Percentiles rank a stretch among this genome's conserved stretches.
phyloP scores from a whole-genome alignment of 64 coral and sea anemone genomes.

The Montipora capricornis region DNA sequence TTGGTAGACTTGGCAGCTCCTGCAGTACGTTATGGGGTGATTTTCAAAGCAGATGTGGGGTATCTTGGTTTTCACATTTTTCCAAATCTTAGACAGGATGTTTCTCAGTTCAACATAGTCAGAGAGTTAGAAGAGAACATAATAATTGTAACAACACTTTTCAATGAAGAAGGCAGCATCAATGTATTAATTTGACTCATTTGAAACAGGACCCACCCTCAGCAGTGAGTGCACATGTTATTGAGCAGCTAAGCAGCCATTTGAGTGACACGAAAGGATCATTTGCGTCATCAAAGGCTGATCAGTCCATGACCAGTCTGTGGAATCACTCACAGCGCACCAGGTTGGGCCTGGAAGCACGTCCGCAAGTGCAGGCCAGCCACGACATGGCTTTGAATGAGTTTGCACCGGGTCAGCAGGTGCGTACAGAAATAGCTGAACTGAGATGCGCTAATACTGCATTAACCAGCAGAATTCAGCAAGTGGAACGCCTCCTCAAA shows the following conservation, averaged over 20 bases:
- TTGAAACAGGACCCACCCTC: background rate
- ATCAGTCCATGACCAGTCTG: background rate
- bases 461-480: background rate
- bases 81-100: too few relatives aligned
- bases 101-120: too few relatives aligned
- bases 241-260: background rate
- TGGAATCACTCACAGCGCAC: background rate
- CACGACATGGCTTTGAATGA: background rate
- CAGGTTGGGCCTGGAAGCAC: background rate
- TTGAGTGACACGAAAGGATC: background rate
- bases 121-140: too few relatives aligned
- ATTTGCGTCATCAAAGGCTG: background rate
- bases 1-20: too few relatives aligned
- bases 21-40: too few relatives aligned
- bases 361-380: conserved; percentile 5
- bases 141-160: too few relatives aligned
- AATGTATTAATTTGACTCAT: background rate
- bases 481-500: background rate
- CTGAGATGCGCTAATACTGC: background rate
- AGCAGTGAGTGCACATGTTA: background rate
- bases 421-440: background rate
- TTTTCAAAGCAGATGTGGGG: too few relatives aligned
- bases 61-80: too few relatives aligned
- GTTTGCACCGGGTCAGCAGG: background rate
- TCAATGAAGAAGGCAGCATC: too few relatives aligned